Evolutionary conservation across 64 coral and sea anemone genomes (phyloP).

Genomic region (Montipora cactus): DNA sequence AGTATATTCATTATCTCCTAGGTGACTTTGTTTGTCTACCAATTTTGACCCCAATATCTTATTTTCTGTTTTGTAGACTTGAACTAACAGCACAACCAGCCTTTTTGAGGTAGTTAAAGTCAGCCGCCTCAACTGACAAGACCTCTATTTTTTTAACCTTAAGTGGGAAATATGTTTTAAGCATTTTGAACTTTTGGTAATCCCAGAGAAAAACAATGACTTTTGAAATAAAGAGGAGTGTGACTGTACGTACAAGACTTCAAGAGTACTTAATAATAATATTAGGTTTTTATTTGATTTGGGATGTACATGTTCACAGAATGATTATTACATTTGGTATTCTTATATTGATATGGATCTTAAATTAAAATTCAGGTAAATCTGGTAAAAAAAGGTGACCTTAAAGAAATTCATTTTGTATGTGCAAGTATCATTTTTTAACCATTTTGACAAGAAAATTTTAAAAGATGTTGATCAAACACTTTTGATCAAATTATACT

Average conservation of each 20-base stretch:
- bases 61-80: slow-evolving; percentile 65
- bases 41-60: slow-evolving; percentile 51
- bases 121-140: slow-evolving; percentile 33
- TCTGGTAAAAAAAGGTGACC: no score
- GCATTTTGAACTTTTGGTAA: background rate
- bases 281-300: no score
- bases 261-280: no score
- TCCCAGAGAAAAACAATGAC: no score
- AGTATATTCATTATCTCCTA: background rate
- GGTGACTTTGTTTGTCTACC: background rate
- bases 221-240: no score
- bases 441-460: background rate
- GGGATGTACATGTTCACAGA: no score
- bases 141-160: background rate
- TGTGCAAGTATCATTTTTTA: no score
- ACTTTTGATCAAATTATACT: slow-evolving; percentile 35
- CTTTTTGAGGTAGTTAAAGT: slow-evolving; percentile 36
- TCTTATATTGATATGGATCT: no score
- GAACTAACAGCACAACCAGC: slow-evolving; percentile 57
- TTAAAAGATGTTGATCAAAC: background rate
- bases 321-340: no score
- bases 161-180: background rate
- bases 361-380: no score
- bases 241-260: no score
- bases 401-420: no score